These are phyloP conservation scores for Pseudomugil tenellus DNA, from an alignment of 2,797 vertebrate species.

Conservation along the genomic window DNA sequence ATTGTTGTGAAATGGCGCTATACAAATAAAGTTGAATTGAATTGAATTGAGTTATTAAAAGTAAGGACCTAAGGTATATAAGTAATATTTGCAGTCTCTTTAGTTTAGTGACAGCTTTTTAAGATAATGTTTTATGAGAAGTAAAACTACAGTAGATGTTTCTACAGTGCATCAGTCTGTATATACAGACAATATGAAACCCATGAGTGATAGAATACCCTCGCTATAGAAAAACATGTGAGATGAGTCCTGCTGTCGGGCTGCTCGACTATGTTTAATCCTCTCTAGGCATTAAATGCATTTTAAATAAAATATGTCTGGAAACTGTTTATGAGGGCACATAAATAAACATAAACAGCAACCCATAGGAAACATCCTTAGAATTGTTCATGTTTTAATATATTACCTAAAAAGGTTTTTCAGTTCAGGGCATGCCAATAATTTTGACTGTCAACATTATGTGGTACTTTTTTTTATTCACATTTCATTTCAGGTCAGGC, in stretches of 20 bases:
- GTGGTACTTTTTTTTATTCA: too few relatives aligned
- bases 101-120: too few relatives aligned
- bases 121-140: too few relatives aligned
- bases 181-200: neutral
- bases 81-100: too few relatives aligned
- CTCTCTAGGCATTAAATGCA: neutral
- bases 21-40: too few relatives aligned
- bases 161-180: neutral
- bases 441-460: neutral
- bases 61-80: too few relatives aligned
- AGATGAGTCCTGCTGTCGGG: neutral
- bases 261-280: neutral
- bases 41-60: too few relatives aligned
- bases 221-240: neutral
- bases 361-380: too few relatives aligned
- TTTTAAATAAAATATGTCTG: neutral
- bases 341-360: too few relatives aligned
- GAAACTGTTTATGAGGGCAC: neutral
- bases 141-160: neutral
- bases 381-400: neutral
- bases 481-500: conserved; percentile 92
- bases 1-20: too few relatives aligned
- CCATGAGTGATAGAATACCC: neutral
- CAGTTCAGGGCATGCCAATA: neutral
- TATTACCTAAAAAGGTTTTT: neutral